Conservation (phyloP, 2,797 vertebrate species). For the Amphiprion clarkii region DNA sequence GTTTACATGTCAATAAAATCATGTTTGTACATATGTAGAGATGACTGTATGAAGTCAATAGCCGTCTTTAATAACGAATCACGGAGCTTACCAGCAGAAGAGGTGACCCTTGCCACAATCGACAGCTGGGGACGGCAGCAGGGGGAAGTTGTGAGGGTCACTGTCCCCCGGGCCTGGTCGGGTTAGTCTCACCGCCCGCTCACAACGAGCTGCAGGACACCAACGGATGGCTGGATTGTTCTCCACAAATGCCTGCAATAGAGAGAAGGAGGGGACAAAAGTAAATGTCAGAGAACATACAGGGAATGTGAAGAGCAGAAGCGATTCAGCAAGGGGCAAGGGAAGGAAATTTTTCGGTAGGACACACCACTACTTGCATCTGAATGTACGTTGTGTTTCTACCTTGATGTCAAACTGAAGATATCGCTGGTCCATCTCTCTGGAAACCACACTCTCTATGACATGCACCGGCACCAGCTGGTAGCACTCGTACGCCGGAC, state of each 20-base stretch:
- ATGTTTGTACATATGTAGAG: neutral
- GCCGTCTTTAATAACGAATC: slow-evolving; percentile 12
- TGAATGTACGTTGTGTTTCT: neutral
- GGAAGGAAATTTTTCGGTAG: neutral
- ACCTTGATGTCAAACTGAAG: slow-evolving; percentile 99
- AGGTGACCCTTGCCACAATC: slow-evolving; percentile 99
- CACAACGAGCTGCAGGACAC: slow-evolving; percentile 97
- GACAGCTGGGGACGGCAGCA: slow-evolving; percentile 95
- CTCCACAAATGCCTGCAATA: slow-evolving; percentile 95
- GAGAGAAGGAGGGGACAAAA: neutral
- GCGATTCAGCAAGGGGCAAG: neutral
- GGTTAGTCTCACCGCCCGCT: slow-evolving; percentile 95
- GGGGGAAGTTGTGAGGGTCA: slow-evolving; percentile 92
- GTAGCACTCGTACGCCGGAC: slow-evolving; percentile 98
- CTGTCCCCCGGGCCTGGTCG: slow-evolving; percentile 92
- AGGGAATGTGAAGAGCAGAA: slow-evolving; percentile 2
- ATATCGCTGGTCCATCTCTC: slow-evolving; percentile 99
- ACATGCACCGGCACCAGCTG: slow-evolving; percentile 98
- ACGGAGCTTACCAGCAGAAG: slow-evolving; percentile 92
- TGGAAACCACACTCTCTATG: slow-evolving; percentile 98
- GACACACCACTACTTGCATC: neutral
- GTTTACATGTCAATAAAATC: neutral
- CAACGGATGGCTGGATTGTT: slow-evolving; percentile 99
- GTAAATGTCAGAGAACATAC: neutral
- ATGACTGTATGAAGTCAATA: neutral